A percentile compares a stretch with the other conserved stretches of the same genome.
phyloP scores from a whole-genome alignment of 2,797 vertebrate genomes.

The Picus viridis region DNA sequence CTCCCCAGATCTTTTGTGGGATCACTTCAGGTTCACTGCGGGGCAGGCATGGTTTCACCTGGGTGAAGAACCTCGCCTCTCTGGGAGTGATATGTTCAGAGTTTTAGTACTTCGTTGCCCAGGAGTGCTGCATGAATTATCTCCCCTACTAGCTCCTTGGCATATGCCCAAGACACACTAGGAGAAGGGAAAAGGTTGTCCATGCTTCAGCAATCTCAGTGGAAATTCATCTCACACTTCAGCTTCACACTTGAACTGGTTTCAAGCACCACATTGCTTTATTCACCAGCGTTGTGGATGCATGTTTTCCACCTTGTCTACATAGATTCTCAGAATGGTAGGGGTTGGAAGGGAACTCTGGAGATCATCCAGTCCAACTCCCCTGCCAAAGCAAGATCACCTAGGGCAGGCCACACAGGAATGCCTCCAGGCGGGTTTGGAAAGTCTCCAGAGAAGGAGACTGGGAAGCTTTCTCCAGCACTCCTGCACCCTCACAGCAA shows the following conservation, averaged over 20 bases:
- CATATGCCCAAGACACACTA: background rate
- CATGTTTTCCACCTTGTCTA: background rate
- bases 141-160: background rate
- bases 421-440: too few species aligned
- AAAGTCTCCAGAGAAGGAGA: too few species aligned
- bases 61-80: fast-evolving
- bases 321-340: too few species aligned
- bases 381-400: too few species aligned
- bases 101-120: background rate
- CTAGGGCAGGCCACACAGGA: too few species aligned
- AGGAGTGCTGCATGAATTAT: background rate
- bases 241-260: background rate
- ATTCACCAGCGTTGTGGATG: fast-evolving
- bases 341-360: too few species aligned
- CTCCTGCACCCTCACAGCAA: too few species aligned
- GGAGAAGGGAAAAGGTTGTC: background rate
- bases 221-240: background rate
- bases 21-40: too few species aligned
- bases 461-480: too few species aligned
- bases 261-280: background rate
- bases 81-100: background rate
- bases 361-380: too few species aligned
- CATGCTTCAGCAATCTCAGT: background rate
- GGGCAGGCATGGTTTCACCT: background rate
- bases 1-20: too few species aligned